Conservation (phyloP, 64 coral and sea anemone species). For the Montipora capricornis region DNA sequence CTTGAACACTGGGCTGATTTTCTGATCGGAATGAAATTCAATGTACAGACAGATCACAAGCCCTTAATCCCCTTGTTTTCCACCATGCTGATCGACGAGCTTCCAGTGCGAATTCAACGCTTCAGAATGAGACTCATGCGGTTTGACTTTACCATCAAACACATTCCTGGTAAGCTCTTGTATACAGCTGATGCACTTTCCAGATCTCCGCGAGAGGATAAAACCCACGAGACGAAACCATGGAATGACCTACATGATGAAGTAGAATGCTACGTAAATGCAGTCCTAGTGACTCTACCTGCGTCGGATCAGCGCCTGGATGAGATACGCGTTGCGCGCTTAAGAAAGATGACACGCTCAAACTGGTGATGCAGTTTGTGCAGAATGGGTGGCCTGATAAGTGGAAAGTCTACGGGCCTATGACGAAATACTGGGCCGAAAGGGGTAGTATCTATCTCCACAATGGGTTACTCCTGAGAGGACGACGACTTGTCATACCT, state of each 20-base stretch:
- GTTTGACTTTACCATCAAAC: background rate
- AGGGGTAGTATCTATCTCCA: background rate
- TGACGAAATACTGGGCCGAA: constrained; percentile 19
- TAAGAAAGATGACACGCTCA: constrained; percentile 16
- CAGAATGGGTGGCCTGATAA: background rate
- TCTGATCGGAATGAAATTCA: background rate
- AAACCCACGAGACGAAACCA: constrained; percentile 9
- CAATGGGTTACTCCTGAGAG: background rate
- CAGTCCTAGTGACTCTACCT: background rate
- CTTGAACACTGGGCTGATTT: constrained; percentile 15
- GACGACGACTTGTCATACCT: background rate
- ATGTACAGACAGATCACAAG: constrained; percentile 12
- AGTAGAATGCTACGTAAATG: background rate
- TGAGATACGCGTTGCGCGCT: constrained; percentile 14
- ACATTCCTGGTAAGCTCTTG: constrained; percentile 16
- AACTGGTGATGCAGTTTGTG: constrained; percentile 22
- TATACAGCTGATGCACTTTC: constrained; percentile 3
- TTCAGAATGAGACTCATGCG: constrained; percentile 23
- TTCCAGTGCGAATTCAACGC: background rate
- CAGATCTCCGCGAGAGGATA: background rate
- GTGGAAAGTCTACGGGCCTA: background rate
- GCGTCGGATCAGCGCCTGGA: constrained; percentile 20
- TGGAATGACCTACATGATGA: constrained; percentile 41
- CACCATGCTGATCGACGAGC: background rate
- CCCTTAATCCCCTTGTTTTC: background rate